Percentiles rank a stretch among this genome's conserved stretches.
Evolutionary conservation across 2,797 vertebrate genomes (phyloP).

Genomic region (Atherinosoma microstoma): DNA sequence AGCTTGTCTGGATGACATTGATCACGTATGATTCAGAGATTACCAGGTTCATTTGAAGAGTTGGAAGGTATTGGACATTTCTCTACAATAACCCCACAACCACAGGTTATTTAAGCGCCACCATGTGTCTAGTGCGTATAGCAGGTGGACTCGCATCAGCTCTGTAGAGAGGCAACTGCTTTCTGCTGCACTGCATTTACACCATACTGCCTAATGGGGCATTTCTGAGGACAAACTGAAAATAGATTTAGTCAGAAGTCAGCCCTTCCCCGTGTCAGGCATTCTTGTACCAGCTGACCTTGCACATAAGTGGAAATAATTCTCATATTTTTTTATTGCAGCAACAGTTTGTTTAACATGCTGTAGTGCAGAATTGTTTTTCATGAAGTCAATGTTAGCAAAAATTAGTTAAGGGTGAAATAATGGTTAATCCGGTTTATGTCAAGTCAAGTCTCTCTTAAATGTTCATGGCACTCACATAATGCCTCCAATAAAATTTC

Average conservation of each 20-base stretch:
- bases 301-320: constrained; percentile 5
- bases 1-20: background rate
- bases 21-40: constrained; percentile 20
- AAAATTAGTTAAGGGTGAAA: background rate
- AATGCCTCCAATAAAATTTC: constrained; percentile 21
- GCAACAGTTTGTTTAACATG: background rate
- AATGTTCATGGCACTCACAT: constrained; percentile 11
- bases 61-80: background rate
- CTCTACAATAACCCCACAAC: background rate
- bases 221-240: constrained; percentile 37
- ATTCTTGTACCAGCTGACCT: constrained; percentile 20
- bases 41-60: background rate
- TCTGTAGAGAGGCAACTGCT: background rate
- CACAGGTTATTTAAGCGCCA: too few species aligned
- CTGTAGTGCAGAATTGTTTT: background rate
- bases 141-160: constrained; percentile 8
- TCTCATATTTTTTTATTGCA: background rate
- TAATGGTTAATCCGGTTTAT: background rate
- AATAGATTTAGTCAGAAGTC: constrained; percentile 42
- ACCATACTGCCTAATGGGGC: constrained; percentile 15
- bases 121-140: background rate
- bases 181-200: constrained; percentile 11
- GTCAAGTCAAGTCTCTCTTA: constrained; percentile 4
- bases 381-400: background rate
- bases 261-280: constrained; percentile 9